Conservation (phyloP, 1,140 invertebrate species). For the Chelonus insularis region DNA sequence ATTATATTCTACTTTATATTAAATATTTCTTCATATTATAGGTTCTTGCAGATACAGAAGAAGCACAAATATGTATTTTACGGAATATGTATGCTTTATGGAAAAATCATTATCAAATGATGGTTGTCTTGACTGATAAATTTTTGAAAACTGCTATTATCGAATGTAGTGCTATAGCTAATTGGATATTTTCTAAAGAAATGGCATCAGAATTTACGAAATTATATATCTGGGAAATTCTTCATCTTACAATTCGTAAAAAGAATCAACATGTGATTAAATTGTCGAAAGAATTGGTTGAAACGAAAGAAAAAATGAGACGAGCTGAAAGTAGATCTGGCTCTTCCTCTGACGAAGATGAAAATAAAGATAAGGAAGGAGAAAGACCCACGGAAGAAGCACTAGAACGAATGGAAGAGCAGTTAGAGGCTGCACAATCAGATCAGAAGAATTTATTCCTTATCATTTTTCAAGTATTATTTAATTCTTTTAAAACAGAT, state of each 20-base stretch:
- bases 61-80: conserved; percentile 93
- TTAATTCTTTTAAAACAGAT: neutral
- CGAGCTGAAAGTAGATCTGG: conserved; percentile 75
- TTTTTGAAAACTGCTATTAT: conserved; percentile 97
- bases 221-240: conserved; percentile 95
- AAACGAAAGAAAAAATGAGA: conserved; percentile 82
- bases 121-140: conserved; percentile 94
- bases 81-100: conserved; percentile 93
- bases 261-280: conserved; percentile 95
- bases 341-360: conserved; percentile 75
- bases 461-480: conserved; percentile 88
- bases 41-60: conserved; percentile 88
- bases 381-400: conserved; percentile 84
- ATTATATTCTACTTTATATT: too few species aligned
- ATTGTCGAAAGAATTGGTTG: conserved; percentile 78
- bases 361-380: conserved; percentile 67
- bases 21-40: too few species aligned
- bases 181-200: conserved; percentile 98
- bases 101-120: conserved; percentile 95
- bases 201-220: conserved; percentile 93
- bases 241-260: conserved; percentile 94
- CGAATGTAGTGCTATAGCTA: conserved; percentile 94
- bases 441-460: conserved; percentile 97
- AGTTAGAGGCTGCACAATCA: conserved; percentile 89
- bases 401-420: conserved; percentile 95